These are phyloP conservation scores for Zoroaster sp. DNA, from an alignment of 53 echinoderm and acorn worm genomes.

Conservation along the genomic window DNA sequence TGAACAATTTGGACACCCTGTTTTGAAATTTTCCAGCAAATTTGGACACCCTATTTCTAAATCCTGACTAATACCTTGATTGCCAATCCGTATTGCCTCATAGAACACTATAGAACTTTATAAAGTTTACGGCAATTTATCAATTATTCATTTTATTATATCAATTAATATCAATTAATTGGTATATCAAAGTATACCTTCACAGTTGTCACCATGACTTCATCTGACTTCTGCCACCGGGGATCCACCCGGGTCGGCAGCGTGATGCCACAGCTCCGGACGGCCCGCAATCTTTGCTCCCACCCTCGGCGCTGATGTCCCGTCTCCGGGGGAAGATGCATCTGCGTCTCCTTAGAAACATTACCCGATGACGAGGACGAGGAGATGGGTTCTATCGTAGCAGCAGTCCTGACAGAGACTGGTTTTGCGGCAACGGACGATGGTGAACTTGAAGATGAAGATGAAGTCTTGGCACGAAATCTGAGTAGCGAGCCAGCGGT, in stretches of 20 bases:
- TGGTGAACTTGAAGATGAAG: not conserved
- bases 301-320: not conserved
- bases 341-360: not conserved
- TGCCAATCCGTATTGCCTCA: too few relatives aligned
- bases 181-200: not conserved
- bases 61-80: too few relatives aligned
- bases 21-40: too few relatives aligned
- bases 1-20: too few relatives aligned
- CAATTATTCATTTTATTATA: too few relatives aligned
- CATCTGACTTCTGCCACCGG: not conserved
- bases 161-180: not conserved
- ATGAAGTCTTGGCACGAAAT: not conserved
- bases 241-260: conserved; percentile 29
- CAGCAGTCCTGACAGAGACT: not conserved
- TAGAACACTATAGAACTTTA: too few relatives aligned
- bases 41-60: too few relatives aligned
- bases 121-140: too few relatives aligned
- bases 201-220: conserved; percentile 22
- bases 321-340: not conserved
- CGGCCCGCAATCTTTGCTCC: conserved; percentile 28
- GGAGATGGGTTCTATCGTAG: not conserved
- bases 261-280: conserved; percentile 41
- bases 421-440: not conserved
- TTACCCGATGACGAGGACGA: not conserved
- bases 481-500: conserved; percentile 2